Evolutionary conservation across 2,797 vertebrate genomes (phyloP), one percentile per base, ranked within the genome.

Genomic region (Garrulus glandarius): DNA sequence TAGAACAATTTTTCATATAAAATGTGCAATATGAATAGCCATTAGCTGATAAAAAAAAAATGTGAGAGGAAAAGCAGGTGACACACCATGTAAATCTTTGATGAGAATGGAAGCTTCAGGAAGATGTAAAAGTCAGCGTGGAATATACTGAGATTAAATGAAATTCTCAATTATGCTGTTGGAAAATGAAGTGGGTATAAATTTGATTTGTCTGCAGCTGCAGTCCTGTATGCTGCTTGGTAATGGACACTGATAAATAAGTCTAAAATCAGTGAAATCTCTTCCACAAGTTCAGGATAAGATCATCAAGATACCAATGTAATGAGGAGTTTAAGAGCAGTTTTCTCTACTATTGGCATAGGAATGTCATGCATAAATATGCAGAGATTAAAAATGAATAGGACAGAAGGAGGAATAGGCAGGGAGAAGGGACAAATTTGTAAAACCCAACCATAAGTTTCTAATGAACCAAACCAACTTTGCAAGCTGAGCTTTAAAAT

Each of bases 111-210:
- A 89, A 87, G 43, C 36, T 82, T 84, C 77, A 83, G 27, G 61
- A 95, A 80, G 44, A 89, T 36, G 34, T 72, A 78, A 53, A 94
- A 91, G 59, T 77, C 89, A 86, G 56, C 1, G 18, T 52, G 4
- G 47, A 80, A 64, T 41, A 75, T 21, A 68, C 37, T 13, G 47
- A 74, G 57, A 87, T 91, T 79, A 95, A 95, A 86, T 61, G 53
- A 70, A 86, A 89, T 76, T 86, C 68, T 92, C 60, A 78, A 56
- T 89, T 78, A 68, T 29, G 37, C 30, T 71, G 19, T 18, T 75
- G 46, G 67, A 90, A 95, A 89, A 93, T 87, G 47, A 95, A 95
- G 60, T 23, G 27, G n/a, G n/a, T 49, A 68, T 61, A 92, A 86
- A 85, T 95, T 72, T 91, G 60, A 71, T 75, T 69, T 23, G 63